These are phyloP conservation scores for Echiichthys vipera DNA, from an alignment of 2,797 vertebrate species.

Conservation along the genomic window DNA sequence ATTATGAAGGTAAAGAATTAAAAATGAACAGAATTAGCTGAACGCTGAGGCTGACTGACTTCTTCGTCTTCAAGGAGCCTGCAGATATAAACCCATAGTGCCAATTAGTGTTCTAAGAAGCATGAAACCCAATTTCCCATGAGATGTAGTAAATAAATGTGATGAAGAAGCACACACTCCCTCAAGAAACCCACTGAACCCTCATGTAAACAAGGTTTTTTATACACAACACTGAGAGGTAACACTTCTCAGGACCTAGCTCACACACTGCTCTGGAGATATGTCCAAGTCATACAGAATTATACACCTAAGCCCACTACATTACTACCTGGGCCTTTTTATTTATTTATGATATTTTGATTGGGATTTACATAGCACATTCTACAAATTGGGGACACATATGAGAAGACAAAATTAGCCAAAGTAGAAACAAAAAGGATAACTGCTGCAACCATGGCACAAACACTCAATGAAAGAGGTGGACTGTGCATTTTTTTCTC, in stretches of 20 bases:
- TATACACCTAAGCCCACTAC: background rate
- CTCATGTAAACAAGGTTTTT: conserved; percentile 54
- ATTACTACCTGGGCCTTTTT: background rate
- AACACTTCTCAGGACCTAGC: conserved; percentile 34
- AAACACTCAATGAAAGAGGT: too few relatives aligned
- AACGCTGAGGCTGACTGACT: conserved; percentile 10
- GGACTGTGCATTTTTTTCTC: too few relatives aligned
- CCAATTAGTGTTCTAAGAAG: conserved; percentile 50
- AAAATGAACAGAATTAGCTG: conserved; percentile 2
- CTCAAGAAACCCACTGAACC: conserved; percentile 45
- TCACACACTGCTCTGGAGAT: conserved; percentile 15
- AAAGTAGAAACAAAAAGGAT: background rate
- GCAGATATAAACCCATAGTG: conserved; percentile 26
- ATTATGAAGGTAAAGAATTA: background rate
- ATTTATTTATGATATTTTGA: too few relatives aligned
- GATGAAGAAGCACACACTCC: conserved; percentile 36
- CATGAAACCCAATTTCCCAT: conserved; percentile 38
- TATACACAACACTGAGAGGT: conserved; percentile 29
- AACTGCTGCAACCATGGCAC: too few relatives aligned
- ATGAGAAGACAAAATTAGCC: background rate
- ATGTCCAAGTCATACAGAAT: background rate
- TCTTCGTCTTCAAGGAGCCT: conserved; percentile 36
- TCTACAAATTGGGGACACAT: background rate
- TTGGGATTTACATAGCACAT: too few relatives aligned
- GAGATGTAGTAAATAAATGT: conserved; percentile 26